Evolutionary conservation across 2,888 invertebrate genomes (phyloP), one percentile per base, ranked within the genome.

Genomic region (Tryphoninae sp.): DNA sequence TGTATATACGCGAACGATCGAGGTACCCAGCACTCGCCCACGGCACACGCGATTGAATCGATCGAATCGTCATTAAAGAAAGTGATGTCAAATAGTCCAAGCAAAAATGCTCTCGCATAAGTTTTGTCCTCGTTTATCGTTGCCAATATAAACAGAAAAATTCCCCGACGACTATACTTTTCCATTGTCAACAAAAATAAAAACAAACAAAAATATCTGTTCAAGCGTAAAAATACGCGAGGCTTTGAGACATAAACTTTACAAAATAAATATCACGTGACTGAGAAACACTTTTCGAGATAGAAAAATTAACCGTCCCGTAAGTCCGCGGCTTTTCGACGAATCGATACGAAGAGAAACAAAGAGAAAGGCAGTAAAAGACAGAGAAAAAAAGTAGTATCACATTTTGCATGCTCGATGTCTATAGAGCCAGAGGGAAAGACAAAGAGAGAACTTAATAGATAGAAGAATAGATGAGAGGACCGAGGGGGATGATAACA

Each of bases 371-470:
- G 33, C 7, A 33, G 33, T n/a, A 45, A 45, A 45, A 45, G 45
- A 2, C 13, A 13, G 11, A 45, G 13, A 45, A 3, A 26, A 2
- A 45, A 45, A 45, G 45, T 45, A 11, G 45, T 9, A 19, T 59
- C 7, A 42, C 4, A 55, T 33, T 64, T 51, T 40, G 26, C 55
- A 53, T 55, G 64, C 23, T 2, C n/a, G 61, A 53, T 51, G 33
- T 33, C 49, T 68, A 45, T 51, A 58, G 9, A 64, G 33, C n/a
- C 19, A 26, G 42, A n/a, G 23, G 67, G 49, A 19, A 67, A 53
- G 11, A 49, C 16, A 16, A 64, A 22, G 49, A 67, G 62, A 42
- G 59, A 16, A 59, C 23, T 22, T 61, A 59, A 23, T 42, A 49
- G 55, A 62, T 23, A 62, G 62, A 62, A n/a, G 55, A 16, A 55